These are phyloP conservation scores for Proteles cristata DNA, from an alignment of 2,113 vertebrate species.

Conservation along the genomic window DNA sequence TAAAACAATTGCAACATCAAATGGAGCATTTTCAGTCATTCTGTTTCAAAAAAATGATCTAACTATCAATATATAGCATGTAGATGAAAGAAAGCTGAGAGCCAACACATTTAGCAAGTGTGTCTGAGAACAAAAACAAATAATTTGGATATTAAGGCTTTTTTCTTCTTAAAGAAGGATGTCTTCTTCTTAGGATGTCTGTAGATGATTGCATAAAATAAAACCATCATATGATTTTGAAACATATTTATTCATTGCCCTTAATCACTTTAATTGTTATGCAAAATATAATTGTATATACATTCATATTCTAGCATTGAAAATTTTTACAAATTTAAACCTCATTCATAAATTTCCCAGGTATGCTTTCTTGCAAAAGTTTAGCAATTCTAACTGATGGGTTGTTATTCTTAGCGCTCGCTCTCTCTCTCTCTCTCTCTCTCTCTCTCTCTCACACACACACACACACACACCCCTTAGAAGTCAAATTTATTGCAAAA, in stretches of 20 bases:
- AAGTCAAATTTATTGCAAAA: constrained; percentile 18
- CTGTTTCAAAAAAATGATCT: constrained; percentile 30
- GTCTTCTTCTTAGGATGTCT: neutral
- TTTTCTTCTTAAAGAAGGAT: neutral
- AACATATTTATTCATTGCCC: neutral
- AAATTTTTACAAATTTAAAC: neutral
- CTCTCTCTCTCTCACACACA: no score
- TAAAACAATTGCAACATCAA: neutral
- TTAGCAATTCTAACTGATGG: neutral
- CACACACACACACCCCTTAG: neutral
- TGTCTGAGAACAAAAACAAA: neutral
- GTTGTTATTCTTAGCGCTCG: neutral
- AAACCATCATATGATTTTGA: neutral
- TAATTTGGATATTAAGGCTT: neutral
- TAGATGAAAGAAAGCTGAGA: neutral
- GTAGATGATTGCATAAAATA: neutral
- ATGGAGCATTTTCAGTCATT: neutral
- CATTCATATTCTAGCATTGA: neutral
- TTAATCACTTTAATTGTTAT: neutral
- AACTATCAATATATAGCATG: neutral
- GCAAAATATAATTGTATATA: neutral
- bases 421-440: neutral
- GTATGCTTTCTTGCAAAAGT: neutral
- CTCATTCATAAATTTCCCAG: neutral
- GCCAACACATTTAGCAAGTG: neutral